Evolutionary conservation across 2,888 invertebrate genomes (phyloP), one percentile per base, ranked within the genome.

Genomic region (Temnothorax unifasciatus): DNA sequence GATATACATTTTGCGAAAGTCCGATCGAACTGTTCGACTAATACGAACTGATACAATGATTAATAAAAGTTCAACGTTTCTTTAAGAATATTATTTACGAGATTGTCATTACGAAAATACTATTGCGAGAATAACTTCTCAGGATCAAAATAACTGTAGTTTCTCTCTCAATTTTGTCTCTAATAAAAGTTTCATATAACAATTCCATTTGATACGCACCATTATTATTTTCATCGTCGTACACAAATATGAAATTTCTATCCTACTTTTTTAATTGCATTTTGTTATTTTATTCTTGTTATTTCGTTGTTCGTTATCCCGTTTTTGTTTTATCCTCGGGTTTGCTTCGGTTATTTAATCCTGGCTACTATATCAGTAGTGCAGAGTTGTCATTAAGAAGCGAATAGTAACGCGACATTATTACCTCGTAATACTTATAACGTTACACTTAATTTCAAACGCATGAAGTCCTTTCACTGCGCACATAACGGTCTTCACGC

Each of bases 391-490:
- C 59, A 71, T 50, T 73, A 69, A 13, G 15, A 71, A 63, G 15
- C 34, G 44, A 84, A 57, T 57, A 68, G 47, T 47, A 68, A 57
- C 34, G 61, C 77, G 47, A 59, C 68, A 44, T 84, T 71, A 74
- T 84, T 81, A 63, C 64, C 34, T 44, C 29, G 54, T 52, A 79
- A 73, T 71, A 54, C 87, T 83, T 52, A 47, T 34, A 52, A 38
- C 66, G 77, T 76, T 83, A 83, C 66, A 66, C 44, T 66, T 83
- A 77, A 79, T 81, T 84, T 83, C 79, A 47, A 69, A 68, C 66
- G 77, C 52, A 54, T 57, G 66, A 82, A 75, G 52, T 74, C 84
- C 84, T 82, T 82, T 84, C 82, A 84, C 84, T 61, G 38, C 50
- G 29, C 68, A 21, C 47, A 59, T 75, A 83, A 77, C 59, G 47